A percentile compares a stretch with the other conserved stretches of the same genome.
Evolutionary conservation across 2,797 vertebrate species (phyloP).

Genomic region (Lophotriccus pileatus): DNA sequence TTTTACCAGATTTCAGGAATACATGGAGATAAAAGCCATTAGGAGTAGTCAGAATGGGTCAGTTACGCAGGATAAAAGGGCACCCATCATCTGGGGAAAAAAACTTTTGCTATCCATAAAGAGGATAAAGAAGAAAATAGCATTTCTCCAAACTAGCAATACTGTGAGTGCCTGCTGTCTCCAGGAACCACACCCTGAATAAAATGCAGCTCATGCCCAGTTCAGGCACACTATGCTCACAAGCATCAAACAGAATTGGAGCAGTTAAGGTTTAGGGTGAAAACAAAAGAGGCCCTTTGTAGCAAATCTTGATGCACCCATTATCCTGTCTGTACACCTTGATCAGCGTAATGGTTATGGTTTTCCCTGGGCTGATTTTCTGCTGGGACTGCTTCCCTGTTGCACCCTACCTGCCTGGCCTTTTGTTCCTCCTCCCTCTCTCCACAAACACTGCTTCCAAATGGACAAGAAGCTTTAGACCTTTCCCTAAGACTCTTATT

Average conservation of each 20-base stretch:
- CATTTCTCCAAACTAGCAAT: background rate
- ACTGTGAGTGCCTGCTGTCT: background rate
- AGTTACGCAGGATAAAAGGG: background rate
- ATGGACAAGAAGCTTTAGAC: background rate
- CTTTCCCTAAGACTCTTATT: background rate
- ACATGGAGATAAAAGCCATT: background rate
- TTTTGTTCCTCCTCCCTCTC: background rate
- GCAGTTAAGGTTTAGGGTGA: background rate
- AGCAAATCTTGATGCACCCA: background rate
- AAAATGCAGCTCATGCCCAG: background rate
- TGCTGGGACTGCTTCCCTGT: background rate
- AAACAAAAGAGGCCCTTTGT: background rate
- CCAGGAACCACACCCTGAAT: background rate
- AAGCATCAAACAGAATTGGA: background rate
- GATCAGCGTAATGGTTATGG: background rate
- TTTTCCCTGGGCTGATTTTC: background rate
- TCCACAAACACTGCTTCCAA: background rate
- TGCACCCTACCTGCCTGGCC: background rate
- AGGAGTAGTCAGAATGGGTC: background rate
- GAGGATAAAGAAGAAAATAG: background rate
- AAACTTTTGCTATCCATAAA: background rate
- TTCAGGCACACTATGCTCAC: background rate
- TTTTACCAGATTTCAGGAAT: background rate
- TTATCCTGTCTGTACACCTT: background rate
- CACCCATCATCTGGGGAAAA: background rate